Percentiles rank a stretch among this genome's conserved stretches.
Evolutionary conservation across 2,888 invertebrate genomes (phyloP).

Genomic region (Andrena marginata): DNA sequence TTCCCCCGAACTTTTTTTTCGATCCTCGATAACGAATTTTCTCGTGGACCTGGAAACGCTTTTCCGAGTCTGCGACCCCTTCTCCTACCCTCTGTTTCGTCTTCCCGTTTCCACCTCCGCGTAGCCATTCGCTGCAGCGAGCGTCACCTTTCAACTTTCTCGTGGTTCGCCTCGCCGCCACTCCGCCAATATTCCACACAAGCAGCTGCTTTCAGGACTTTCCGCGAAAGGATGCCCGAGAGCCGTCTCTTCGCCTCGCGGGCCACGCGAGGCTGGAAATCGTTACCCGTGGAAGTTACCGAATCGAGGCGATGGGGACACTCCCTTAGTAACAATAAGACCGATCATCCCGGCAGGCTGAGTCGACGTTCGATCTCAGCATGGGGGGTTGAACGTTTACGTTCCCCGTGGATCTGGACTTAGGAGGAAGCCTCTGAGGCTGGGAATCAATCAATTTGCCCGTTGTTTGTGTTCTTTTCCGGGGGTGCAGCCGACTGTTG

Average conservation of each 20-base stretch:
- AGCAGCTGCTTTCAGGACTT: conserved; percentile 54
- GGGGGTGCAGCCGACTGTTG: not conserved
- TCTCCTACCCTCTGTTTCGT: not conserved
- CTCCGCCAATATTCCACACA: conserved; percentile 22
- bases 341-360: conserved; percentile 60
- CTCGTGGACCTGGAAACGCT: conserved; percentile 71
- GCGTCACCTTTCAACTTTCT: conserved; percentile 10
- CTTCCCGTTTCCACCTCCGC: not conserved
- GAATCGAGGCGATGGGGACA: conserved; percentile 45
- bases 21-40: conserved; percentile 77
- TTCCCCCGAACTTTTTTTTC: conserved; percentile 70
- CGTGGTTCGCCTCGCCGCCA: conserved; percentile 5
- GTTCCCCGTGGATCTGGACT: conserved; percentile 7
- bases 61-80: conserved; percentile 51
- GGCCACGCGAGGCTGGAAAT: conserved; percentile 34
- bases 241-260: not conserved
- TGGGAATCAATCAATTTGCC: not conserved
- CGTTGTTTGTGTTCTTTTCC: conserved; percentile 14
- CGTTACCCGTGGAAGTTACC: conserved; percentile 48
- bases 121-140: not conserved
- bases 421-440: not conserved
- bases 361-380: conserved; percentile 30
- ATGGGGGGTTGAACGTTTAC: conserved; percentile 28
- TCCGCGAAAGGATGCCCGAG: conserved; percentile 25
- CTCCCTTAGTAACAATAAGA: conserved; percentile 63